Evolutionary conservation across 2,113 vertebrate species (phyloP), one percentile per base, ranked within the genome.

Genomic region (Cepphus grylle): DNA sequence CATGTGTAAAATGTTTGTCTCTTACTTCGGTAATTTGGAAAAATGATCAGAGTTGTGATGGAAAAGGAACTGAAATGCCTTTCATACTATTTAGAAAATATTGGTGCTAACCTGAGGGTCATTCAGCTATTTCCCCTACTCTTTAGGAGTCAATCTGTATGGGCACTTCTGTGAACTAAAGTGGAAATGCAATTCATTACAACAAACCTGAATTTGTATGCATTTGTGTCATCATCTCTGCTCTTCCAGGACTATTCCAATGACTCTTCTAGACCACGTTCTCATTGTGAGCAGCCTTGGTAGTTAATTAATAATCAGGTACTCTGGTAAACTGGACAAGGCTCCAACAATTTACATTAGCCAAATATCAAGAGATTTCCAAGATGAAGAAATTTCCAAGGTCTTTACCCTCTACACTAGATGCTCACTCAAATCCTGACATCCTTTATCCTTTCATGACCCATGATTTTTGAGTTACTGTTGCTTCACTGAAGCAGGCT

Each of bases 251-350:
- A 47, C 47, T 70, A 18, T 58, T 32, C n/a, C 32, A 86, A 11
- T 22, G 20, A 30, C 12, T 65, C 12, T 82, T 67, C 49, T 38
- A 34, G 43, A 25, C 23, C 18, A 40, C 0, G 0, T 81, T 70
- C 21, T 71, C 9, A 14, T 15, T 85, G 12, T 56, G 45, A 69
- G 38, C 9, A 84, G 14, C 12, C 10, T 32, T 47, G 8, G 12
- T 32, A 25, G 5, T 29, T 52, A 59, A 27, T 38, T 63, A 53
- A 47, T 43, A 55, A 8, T 38, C 0, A 0, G 38, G 4, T 49
- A 34, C 8, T 0, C 0, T 36, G 19, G 9, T 58, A 82, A 69
- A 58, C 3, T 11, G 67, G 30, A 52, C 2, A 82, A 30, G 49
- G 2, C 7, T 52, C 5, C 40, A 71, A 56, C 29, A 71, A 22